These are phyloP conservation scores for Psilanteris sp. DNA, from an alignment of 1,140 invertebrate genomes.

Conservation along the genomic window DNA sequence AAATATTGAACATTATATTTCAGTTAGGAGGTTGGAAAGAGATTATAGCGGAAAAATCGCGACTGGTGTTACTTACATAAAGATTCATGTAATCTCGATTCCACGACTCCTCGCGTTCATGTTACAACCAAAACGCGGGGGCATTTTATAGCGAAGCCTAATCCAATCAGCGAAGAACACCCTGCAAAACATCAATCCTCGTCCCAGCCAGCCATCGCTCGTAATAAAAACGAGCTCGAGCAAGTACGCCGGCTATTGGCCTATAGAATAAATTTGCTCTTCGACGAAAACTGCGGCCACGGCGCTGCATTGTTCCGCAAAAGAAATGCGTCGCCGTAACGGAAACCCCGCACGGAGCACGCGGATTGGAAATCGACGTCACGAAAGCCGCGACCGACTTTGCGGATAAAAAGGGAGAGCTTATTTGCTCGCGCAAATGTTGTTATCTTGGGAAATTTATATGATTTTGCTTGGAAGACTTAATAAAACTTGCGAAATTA, in stretches of 20 bases:
- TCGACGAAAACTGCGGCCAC: slow-evolving; percentile 7
- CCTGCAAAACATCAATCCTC: slow-evolving; percentile 20
- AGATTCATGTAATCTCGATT: too few relatives aligned
- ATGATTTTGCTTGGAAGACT: too few relatives aligned
- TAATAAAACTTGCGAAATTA: too few relatives aligned
- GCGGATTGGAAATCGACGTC: slow-evolving; percentile 38
- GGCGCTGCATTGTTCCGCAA: slow-evolving; percentile 22
- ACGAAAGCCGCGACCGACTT: too few relatives aligned
- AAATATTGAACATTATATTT: too few relatives aligned
- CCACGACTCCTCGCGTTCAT: too few relatives aligned
- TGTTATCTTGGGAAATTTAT: too few relatives aligned
- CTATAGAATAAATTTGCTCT: slow-evolving; percentile 34
- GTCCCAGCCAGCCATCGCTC: slow-evolving; percentile 16
- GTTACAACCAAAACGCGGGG: slow-evolving; percentile 10
- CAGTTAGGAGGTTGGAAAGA: too few relatives aligned
- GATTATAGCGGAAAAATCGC: too few relatives aligned
- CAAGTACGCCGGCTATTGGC: slow-evolving; percentile 16
- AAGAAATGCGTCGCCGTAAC: slow-evolving; percentile 26
- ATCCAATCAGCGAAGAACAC: slow-evolving; percentile 11
- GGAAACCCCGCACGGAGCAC: slow-evolving; percentile 17
- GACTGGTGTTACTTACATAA: too few relatives aligned
- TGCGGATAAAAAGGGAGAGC: too few relatives aligned
- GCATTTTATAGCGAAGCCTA: slow-evolving; percentile 9
- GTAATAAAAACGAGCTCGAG: slow-evolving; percentile 20
- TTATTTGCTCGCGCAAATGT: too few relatives aligned